Evolutionary conservation across 2,797 vertebrate genomes (phyloP), one percentile per base, ranked within the genome.

Genomic region (Enteromius fasciolatus): DNA sequence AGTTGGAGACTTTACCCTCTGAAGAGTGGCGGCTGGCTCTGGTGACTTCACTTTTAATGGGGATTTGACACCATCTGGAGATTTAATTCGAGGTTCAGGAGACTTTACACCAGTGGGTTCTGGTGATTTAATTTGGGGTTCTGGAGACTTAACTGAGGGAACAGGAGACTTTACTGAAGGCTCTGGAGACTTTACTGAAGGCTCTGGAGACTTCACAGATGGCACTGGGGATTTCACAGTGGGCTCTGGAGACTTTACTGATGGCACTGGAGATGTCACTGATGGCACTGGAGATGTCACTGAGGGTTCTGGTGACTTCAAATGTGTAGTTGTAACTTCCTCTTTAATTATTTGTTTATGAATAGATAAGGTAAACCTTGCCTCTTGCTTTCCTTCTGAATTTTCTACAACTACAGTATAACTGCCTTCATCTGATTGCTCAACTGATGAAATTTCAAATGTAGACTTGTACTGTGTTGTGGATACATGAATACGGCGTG

Each of bases 331-430:
- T 14, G 91, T 90, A 88, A 95, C 86, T 87, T 97, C 96, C 91
- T 96, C 95, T 33, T 94, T 94, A 67, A 90, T 88, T 90, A 86
- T 90, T 88, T 92, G 86, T 90, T 92, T 96, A 74, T 92, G 95
- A 88, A 99, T 93, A 12, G 95, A 97, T 91, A 99, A 90, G 74
- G 95, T 97, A 86, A 99, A 99, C 80, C 93, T 95, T 4, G 97
- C 97, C 91, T 98, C 97, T 89, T 99, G 97, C 86, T 91, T 95
- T 79, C 97, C 97, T 85, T 94, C 96, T 1, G 94, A 94, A 87
- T 99, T 99, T 91, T 98, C 97, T 1, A 98, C 96, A 67, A 98
- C 90, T 80, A 99, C 95, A 0, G 90, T 95, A 86, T 99, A 99
- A 86, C 76, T 96, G 89, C 98, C 98, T 88, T 99, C 98, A 90